Base-by-base conservation (phyloP, 2,113 vertebrate species). In the Oreochromis niloticus region DNA sequence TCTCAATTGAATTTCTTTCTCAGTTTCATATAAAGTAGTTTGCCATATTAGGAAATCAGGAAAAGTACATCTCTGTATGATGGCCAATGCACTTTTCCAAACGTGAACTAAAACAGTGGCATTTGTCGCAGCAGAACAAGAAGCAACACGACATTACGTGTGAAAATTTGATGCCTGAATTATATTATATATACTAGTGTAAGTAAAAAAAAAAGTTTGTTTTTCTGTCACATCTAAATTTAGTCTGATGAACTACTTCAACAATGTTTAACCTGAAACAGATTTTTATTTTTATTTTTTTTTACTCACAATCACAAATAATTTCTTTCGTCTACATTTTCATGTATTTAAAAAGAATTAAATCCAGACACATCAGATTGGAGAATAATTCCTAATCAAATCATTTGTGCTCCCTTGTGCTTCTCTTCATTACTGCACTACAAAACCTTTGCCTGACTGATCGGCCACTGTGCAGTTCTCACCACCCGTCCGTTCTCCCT, bases 391-490 rank as follows among this genome's bases (percentile, higher is more conserved):
- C 6, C 11, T n/a, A 63, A n/a, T 24, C 4, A 86, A 80, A 88
- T 81, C 11, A n/a, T 8, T 50, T 36, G 4, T 63, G 17, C 61
- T 87, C 22, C 68, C 46, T 57, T 80, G 19, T 82, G 17, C 39
- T 79, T 78, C 41, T 66, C 55, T 82, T 59, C 61, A 6, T 75
- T 24, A 79, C 68, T 73, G 55, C 68, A 36, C 48, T 57, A 80
- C 54, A 89, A 78, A 82, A 85, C 32, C 78, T 61, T 52, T 61
- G 66, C 68, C 66, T 90, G 82, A 83, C 54, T 48, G 81, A 85
- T 90, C 79, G 86, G 66, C 86, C 86, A 85, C 82, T 85, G 83
- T 89, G 87, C 71, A 34, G 22, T 80, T 78, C 80, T 83, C 89
- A 61, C 55, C 88, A 84, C 3, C 68, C 86, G 86, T 84, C 78